These are phyloP conservation scores for Hexactinellida sp. DNA, from an alignment of 37 sponge, comb jelly and placozoan species.

Conservation along the genomic window DNA sequence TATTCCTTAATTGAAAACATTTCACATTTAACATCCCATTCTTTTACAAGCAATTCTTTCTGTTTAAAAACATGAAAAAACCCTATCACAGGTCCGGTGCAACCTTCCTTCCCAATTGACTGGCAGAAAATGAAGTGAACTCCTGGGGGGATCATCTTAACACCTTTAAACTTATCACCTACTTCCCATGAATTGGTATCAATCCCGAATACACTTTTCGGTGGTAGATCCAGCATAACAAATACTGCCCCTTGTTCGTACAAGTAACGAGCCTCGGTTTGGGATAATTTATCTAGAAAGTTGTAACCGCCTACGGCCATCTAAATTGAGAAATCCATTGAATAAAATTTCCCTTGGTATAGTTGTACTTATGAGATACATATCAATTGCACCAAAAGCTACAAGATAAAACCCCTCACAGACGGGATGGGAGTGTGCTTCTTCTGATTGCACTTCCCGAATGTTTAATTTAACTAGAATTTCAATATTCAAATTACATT, in stretches of 20 bases:
- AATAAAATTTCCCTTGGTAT: too few relatives aligned
- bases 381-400: too few relatives aligned
- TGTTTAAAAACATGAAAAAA: conserved; percentile 73
- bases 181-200: conserved; percentile 85
- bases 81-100: conserved; percentile 76
- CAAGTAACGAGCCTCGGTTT: background rate
- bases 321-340: background rate
- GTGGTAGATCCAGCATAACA: background rate
- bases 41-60: conserved; percentile 40
- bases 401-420: too few relatives aligned
- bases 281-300: background rate
- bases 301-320: background rate
- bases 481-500: too few relatives aligned
- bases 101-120: conserved; percentile 64
- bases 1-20: background rate
- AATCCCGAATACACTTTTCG: conserved; percentile 78
- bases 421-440: too few relatives aligned
- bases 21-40: background rate
- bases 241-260: background rate
- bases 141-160: conserved; percentile 98
- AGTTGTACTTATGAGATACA: too few relatives aligned
- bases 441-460: too few relatives aligned
- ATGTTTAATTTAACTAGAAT: too few relatives aligned
- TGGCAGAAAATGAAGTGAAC: conserved; percentile 83
- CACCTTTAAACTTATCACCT: conserved; percentile 78